These are phyloP conservation scores for Lateolabrax maculatus DNA, from an alignment of 2,797 vertebrate genomes.

Conservation along the genomic window DNA sequence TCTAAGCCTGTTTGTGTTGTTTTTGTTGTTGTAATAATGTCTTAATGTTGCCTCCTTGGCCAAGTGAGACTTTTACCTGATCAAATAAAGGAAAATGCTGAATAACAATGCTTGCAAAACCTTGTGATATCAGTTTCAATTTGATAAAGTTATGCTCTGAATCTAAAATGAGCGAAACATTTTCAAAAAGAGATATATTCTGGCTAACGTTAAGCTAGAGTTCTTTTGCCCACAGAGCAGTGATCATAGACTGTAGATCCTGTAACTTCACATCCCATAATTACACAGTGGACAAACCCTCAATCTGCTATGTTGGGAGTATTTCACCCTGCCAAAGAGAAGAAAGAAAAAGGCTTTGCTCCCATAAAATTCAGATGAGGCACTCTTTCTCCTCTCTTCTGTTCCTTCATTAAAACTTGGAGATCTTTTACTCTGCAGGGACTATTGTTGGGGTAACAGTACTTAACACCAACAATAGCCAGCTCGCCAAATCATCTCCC, in stretches of 20 bases:
- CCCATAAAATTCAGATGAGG: conserved; percentile 65
- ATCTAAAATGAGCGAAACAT: conserved; percentile 18
- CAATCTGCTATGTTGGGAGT: conserved; percentile 63
- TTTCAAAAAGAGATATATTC: background rate
- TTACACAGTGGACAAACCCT: conserved; percentile 56
- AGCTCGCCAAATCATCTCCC: conserved; percentile 66
- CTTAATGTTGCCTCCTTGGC: background rate
- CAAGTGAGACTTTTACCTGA: background rate
- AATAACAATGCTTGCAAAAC: background rate
- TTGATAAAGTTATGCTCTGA: background rate
- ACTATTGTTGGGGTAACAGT: conserved; percentile 74
- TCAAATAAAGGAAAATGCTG: background rate
- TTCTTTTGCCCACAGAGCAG: conserved; percentile 32
- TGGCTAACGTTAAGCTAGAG: background rate
- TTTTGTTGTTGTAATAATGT: conserved; percentile 5
- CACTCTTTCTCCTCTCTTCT: conserved; percentile 15
- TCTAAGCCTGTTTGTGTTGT: background rate
- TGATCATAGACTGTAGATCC: conserved; percentile 52
- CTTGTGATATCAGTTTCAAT: background rate
- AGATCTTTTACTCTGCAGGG: conserved; percentile 47
- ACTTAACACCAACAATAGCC: conserved; percentile 82
- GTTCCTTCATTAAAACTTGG: conserved; percentile 39
- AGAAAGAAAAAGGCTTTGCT: conserved; percentile 36
- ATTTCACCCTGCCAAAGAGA: conserved; percentile 46
- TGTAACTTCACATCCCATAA: conserved; percentile 55